These are phyloP conservation scores for Lepilemur ruficaudatus DNA, from an alignment of 2,797 vertebrate genomes.

Conservation along the genomic window DNA sequence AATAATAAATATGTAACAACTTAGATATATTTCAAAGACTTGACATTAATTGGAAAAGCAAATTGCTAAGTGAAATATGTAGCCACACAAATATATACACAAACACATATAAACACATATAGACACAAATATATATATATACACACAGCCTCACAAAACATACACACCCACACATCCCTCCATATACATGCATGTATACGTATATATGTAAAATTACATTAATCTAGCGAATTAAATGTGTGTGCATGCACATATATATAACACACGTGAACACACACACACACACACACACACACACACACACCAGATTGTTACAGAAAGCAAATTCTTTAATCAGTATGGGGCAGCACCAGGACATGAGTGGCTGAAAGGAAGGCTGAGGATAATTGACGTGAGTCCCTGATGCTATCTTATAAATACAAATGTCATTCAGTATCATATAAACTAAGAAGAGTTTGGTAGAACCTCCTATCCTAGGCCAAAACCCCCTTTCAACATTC, in stretches of 20 bases:
- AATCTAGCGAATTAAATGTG: not conserved
- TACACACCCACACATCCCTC: not conserved
- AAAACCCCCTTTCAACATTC: not conserved
- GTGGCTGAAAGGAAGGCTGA: not conserved
- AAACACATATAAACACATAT: not conserved
- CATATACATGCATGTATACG: not conserved
- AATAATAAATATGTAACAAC: not conserved
- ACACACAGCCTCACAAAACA: not conserved
- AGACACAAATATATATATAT: not conserved
- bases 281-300: not conserved
- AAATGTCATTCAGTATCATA: not conserved
- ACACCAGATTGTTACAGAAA: not conserved
- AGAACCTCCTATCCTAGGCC: not conserved
- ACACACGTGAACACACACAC: not conserved
- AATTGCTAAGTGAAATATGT: not conserved
- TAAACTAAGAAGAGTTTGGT: not conserved
- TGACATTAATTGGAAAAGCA: not conserved
- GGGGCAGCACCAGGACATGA: not conserved
- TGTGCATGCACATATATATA: not conserved
- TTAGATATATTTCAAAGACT: not conserved
- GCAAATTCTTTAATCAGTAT: not conserved
- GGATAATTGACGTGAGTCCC: not conserved
- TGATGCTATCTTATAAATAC: not conserved
- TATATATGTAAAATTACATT: not conserved
- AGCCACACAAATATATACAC: not conserved